Evolutionary conservation across 35 echinoderm and acorn worm genomes (phyloP).

Genomic region (Heliocidaris erythrogramma): DNA sequence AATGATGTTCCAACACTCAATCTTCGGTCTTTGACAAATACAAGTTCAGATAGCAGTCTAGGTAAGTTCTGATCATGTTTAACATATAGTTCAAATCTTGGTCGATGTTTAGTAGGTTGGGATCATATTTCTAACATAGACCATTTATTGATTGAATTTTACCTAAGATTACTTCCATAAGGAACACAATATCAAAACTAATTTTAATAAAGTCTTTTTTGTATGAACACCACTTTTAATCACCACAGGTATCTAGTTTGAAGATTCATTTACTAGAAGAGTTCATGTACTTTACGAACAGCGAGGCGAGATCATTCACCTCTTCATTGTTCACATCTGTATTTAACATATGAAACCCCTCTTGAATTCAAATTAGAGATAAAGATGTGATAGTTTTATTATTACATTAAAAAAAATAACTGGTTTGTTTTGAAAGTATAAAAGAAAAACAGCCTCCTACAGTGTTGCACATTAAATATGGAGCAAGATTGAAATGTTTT

Average conservation of each 20-base stretch:
- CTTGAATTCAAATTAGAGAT: no score
- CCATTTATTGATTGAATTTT: neutral
- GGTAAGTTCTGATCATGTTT: neutral
- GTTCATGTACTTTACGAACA: neutral
- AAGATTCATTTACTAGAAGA: neutral
- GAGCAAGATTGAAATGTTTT: no score
- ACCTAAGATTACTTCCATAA: neutral
- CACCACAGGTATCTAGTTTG: neutral
- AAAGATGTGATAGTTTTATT: no score
- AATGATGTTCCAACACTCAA: slow-evolving; percentile 29
- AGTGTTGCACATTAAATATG: neutral
- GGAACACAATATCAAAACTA: neutral
- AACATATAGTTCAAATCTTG: neutral
- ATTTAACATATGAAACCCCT: neutral
- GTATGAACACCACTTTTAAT: neutral
- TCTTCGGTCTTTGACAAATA: neutral
- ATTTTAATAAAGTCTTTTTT: neutral
- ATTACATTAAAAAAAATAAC: no score
- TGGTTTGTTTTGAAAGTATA: no score
- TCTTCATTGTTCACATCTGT: neutral
- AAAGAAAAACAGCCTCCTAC: no score
- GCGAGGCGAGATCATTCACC: neutral
- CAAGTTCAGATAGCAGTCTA: slow-evolving; percentile 33
- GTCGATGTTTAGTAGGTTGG: neutral
- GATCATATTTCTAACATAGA: neutral